A percentile compares a stretch with the other conserved stretches of the same genome.
Conservation (phyloP, 2,888 invertebrate genomes). For the Caenorhabditis zanzibari region DNA sequence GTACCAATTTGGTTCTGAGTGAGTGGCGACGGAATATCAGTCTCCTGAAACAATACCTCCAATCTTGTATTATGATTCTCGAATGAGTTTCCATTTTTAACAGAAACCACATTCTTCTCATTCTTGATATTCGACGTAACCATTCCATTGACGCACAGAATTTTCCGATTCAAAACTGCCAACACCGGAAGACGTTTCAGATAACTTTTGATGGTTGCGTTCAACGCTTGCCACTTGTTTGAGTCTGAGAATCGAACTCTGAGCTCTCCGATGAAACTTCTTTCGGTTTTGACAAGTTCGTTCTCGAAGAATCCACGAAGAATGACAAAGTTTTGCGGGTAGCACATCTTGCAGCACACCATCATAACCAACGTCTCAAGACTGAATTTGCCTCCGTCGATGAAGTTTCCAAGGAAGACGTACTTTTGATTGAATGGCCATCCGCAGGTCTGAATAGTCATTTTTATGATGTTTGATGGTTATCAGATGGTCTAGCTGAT, state of each 20-base stretch:
- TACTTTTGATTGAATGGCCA: conserved; percentile 75
- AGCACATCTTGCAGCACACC: conserved; percentile 46
- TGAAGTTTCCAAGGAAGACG: conserved; percentile 71
- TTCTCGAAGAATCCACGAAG: conserved; percentile 58
- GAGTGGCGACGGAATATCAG: conserved; percentile 22
- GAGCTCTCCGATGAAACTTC: conserved; percentile 59
- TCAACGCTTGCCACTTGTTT: conserved; percentile 49
- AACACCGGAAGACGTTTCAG: conserved; percentile 45
- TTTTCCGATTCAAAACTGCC: conserved; percentile 45
- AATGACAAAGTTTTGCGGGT: conserved; percentile 53
- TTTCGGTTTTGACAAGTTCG: conserved; percentile 41
- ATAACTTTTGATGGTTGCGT: conserved; percentile 34
- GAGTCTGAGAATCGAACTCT: conserved; percentile 49
- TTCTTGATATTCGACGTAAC: conserved; percentile 54
- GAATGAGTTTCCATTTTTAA: conserved; percentile 43
- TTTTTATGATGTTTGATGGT: background rate
- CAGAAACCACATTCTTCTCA: conserved; percentile 44
- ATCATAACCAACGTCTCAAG: conserved; percentile 57
- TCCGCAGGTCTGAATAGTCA: conserved; percentile 64
- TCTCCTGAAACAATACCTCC: conserved; percentile 38
- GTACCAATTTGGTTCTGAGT: conserved; percentile 51
- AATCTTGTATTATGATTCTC: conserved; percentile 40
- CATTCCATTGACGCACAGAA: conserved; percentile 59
- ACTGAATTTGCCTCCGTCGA: conserved; percentile 64
- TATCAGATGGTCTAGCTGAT: background rate